These are phyloP conservation scores for Octodon degus DNA, from an alignment of 2,113 vertebrate species.

Conservation along the genomic window DNA sequence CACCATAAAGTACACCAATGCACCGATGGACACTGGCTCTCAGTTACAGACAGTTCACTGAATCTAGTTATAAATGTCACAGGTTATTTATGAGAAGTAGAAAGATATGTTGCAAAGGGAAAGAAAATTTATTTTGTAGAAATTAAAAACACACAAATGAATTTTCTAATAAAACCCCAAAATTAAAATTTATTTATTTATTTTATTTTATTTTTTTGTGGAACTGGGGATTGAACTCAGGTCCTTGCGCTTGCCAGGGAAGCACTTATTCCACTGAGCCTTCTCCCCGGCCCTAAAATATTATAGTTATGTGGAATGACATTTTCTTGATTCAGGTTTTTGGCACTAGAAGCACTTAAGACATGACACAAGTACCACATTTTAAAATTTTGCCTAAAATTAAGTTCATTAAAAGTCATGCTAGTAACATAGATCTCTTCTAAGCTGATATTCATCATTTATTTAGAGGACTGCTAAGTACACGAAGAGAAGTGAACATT, in stretches of 20 bases:
- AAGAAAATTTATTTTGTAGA: slow-evolving; percentile 29
- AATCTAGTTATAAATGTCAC: not conserved
- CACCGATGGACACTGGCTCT: not conserved
- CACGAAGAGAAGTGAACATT: not conserved
- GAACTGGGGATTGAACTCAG: too few species aligned
- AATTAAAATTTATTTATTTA: not conserved
- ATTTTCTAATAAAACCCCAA: slow-evolving; percentile 38
- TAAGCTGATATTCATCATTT: not conserved
- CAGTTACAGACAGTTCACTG: not conserved
- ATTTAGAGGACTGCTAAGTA: not conserved
- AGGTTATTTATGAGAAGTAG: not conserved
- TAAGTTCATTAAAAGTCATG: not conserved
- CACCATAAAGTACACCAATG: fast-evolving
- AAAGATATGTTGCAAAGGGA: not conserved
- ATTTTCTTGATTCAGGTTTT: slow-evolving; percentile 32
- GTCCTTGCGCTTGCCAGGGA: too few species aligned
- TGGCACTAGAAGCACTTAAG: slow-evolving; percentile 13
- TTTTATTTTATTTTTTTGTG: too few species aligned
- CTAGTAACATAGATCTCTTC: not conserved
- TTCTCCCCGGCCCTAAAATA: not conserved
- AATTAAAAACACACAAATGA: slow-evolving; percentile 24
- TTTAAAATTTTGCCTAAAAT: not conserved
- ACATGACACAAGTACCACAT: not conserved
- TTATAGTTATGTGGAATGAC: not conserved
- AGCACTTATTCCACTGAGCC: too few species aligned